Evolutionary conservation across 2,797 vertebrate genomes (phyloP).

Genomic region (Cottoperca gobio): DNA sequence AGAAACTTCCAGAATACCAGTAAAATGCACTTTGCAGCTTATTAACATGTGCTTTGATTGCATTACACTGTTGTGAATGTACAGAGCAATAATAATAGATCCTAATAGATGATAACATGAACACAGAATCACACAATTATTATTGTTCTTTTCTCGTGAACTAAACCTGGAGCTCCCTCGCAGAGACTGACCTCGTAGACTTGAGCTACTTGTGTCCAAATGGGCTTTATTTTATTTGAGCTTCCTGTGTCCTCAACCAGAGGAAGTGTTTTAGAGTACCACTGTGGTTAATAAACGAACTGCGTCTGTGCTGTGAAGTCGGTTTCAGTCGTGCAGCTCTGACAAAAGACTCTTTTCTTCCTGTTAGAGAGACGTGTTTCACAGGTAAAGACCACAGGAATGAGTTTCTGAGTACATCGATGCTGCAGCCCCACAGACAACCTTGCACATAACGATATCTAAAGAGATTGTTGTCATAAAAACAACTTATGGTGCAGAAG

Average conservation of each 20-base stretch:
- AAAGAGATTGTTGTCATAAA: not conserved
- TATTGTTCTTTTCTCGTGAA: too few species aligned
- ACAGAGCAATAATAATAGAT: not conserved
- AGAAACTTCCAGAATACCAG: not conserved
- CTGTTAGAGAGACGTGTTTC: not conserved
- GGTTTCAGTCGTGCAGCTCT: not conserved
- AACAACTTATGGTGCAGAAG: too few species aligned
- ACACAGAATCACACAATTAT: too few species aligned
- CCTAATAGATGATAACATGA: not conserved
- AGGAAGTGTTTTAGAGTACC: not conserved
- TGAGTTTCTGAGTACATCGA: conserved; percentile 2
- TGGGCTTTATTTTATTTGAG: not conserved
- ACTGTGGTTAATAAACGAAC: not conserved
- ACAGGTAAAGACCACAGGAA: conserved; percentile 4
- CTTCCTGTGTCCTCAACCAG: not conserved
- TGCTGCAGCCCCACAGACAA: not conserved
- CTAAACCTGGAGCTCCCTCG: not conserved
- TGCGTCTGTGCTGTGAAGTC: not conserved
- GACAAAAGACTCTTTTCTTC: not conserved
- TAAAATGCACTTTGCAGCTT: not conserved
- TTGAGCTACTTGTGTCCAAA: not conserved
- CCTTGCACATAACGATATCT: conserved; percentile 15
- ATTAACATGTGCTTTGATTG: not conserved
- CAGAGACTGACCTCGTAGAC: not conserved
- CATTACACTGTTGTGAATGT: not conserved